Evolutionary conservation across 92 coral and sea anemone genomes (phyloP).

Genomic region (Nematostella vectensis): DNA sequence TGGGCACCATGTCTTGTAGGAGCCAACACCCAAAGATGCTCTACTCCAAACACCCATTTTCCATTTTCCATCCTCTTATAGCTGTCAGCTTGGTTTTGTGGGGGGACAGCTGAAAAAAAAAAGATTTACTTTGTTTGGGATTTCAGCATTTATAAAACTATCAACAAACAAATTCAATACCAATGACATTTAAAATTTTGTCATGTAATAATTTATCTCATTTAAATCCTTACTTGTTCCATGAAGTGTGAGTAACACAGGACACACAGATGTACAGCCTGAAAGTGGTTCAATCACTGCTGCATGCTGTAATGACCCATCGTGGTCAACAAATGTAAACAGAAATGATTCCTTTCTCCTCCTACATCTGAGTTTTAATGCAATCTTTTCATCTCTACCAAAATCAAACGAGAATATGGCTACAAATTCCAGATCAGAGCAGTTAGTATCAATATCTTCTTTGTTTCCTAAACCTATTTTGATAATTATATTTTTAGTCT

Average conservation of each 20-base stretch:
- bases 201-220: no score
- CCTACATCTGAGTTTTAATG: constrained; percentile 63
- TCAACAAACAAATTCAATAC: no score
- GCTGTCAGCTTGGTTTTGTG: constrained; percentile 97
- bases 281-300: constrained; percentile 80
- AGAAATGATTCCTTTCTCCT: constrained; percentile 64
- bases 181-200: no score
- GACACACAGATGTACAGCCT: constrained; percentile 48
- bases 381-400: constrained; percentile 48
- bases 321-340: constrained; percentile 91
- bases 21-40: constrained; percentile 86
- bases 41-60: constrained; percentile 89
- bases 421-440: constrained; percentile 22
- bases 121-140: no score
- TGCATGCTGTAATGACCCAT: constrained; percentile 94
- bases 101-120: constrained; percentile 61
- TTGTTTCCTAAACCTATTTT: constrained; percentile 40
- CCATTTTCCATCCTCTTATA: constrained; percentile 91
- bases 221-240: constrained; percentile 99
- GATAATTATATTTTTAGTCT: constrained; percentile 48
- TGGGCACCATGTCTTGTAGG: constrained; percentile 99
- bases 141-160: no score
- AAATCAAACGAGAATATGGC: constrained; percentile 46
- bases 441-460: not conserved
- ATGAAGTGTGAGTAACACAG: constrained; percentile 81